These are phyloP conservation scores for Phyllopteryx taeniolatus DNA, from an alignment of 2,113 vertebrate genomes.

Conservation along the genomic window DNA sequence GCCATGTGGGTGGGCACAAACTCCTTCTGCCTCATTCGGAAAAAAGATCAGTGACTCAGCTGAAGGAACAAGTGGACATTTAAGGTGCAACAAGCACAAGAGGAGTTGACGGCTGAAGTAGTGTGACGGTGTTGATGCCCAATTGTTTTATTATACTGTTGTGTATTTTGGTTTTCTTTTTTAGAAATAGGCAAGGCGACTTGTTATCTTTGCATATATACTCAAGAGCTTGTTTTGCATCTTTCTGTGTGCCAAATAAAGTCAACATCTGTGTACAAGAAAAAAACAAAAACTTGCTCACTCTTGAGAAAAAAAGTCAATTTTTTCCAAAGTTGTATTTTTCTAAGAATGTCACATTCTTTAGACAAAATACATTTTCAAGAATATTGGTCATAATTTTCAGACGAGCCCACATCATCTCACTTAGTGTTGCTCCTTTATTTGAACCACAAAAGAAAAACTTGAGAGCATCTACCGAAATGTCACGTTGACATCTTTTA, in stretches of 20 bases:
- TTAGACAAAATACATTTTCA: not conserved
- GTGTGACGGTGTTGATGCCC: not conserved
- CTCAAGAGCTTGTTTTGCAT: constrained; percentile 22
- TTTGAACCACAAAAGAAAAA: constrained; percentile 65
- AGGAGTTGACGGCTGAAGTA: not conserved
- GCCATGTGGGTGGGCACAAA: constrained; percentile 73
- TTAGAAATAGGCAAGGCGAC: constrained; percentile 5
- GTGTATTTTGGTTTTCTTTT: constrained; percentile 15
- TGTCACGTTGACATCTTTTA: constrained; percentile 41
- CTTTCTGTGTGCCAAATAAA: constrained; percentile 57
- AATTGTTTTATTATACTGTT: constrained; percentile 9
- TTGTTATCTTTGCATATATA: constrained; percentile 1
- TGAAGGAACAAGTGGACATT: constrained; percentile 5
- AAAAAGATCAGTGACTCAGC: constrained; percentile 50
- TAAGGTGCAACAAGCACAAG: constrained; percentile 18
- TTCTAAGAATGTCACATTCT: not conserved
- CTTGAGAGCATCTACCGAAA: constrained; percentile 60
- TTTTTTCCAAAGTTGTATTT: too few species aligned
- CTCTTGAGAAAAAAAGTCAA: not conserved
- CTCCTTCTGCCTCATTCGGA: constrained; percentile 62
- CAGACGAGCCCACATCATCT: not conserved
- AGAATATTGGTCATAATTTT: not conserved
- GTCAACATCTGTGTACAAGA: constrained; percentile 15
- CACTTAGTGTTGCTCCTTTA: constrained; percentile 68
- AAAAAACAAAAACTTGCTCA: not conserved